Conservation (phyloP, 1,140 invertebrate genomes). For the Zophobas atratus region DNA sequence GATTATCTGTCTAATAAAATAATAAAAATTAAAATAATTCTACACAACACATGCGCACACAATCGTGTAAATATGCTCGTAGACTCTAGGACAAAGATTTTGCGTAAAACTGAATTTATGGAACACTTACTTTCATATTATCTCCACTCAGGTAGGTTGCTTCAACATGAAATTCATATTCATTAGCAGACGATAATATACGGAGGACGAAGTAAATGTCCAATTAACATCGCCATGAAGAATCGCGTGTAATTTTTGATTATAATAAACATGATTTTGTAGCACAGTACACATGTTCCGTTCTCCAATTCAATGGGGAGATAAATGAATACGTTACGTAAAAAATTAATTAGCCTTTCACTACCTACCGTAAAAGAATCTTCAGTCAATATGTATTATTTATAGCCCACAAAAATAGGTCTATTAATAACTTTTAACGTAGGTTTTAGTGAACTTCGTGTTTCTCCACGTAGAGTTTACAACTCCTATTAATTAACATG, state of each 20-base stretch:
- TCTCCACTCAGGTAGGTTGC: too few relatives aligned
- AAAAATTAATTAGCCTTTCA: constrained; percentile 26
- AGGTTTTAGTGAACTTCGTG: background rate
- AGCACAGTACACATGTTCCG: background rate
- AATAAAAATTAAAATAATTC: too few relatives aligned
- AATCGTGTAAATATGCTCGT: too few relatives aligned
- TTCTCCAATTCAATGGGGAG: too few relatives aligned
- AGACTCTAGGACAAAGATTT: too few relatives aligned
- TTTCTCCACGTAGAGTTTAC: too few relatives aligned
- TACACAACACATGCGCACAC: too few relatives aligned
- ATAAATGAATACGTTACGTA: constrained; percentile 15
- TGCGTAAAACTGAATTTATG: too few relatives aligned
- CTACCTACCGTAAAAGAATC: background rate
- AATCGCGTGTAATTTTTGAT: background rate
- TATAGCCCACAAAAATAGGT: constrained; percentile 12
- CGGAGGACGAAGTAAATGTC: background rate
- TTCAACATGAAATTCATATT: background rate
- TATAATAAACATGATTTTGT: background rate
- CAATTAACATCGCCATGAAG: background rate
- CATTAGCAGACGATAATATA: background rate
- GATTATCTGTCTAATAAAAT: too few relatives aligned
- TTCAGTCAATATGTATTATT: constrained; percentile 27
- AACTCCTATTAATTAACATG: background rate
- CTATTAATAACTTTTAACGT: background rate
- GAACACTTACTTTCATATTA: too few relatives aligned